These are phyloP conservation scores for Drosophila mauritiana DNA, from an alignment of 1,140 invertebrate genomes.

Conservation along the genomic window DNA sequence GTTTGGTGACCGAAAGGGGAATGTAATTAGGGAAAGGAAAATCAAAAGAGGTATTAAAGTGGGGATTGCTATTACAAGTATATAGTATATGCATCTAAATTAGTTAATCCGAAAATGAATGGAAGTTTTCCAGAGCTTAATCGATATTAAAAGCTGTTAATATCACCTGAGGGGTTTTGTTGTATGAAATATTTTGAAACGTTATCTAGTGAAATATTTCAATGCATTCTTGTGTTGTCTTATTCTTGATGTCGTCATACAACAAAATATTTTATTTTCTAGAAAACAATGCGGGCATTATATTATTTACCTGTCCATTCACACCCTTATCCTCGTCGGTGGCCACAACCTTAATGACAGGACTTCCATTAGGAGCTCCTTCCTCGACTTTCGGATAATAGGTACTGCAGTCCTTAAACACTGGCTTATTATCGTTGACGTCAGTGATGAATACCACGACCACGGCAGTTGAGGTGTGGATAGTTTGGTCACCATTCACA, in stretches of 20 bases:
- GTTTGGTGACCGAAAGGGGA: slow-evolving; percentile 4
- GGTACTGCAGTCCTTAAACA: slow-evolving; percentile 96
- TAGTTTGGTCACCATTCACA: slow-evolving; percentile 92
- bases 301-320: slow-evolving; percentile 91
- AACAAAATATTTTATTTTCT: too few relatives aligned
- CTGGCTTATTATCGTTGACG: slow-evolving; percentile 97
- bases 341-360: slow-evolving; percentile 96
- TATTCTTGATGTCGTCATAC: too few relatives aligned
- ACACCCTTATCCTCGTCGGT: slow-evolving; percentile 97
- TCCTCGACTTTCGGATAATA: slow-evolving; percentile 97
- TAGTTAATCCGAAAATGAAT: slow-evolving; percentile 14
- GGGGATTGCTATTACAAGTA: slow-evolving; percentile 14
- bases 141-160: not conserved
- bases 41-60: slow-evolving; percentile 17
- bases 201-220: too few relatives aligned
- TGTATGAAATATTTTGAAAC: not conserved
- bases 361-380: slow-evolving; percentile 95
- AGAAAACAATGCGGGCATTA: not conserved
- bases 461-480: slow-evolving; percentile 97
- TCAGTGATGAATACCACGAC: slow-evolving; percentile 98
- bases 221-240: too few relatives aligned
- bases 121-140: not conserved
- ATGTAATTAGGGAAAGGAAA: slow-evolving; percentile 38
- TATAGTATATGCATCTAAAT: slow-evolving; percentile 16
- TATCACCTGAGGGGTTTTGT: not conserved